A percentile compares a stretch with the other conserved stretches of the same genome.
These are phyloP conservation scores for Hypotaenidia okinawae DNA, from an alignment of 2,797 vertebrate genomes.

Conservation along the genomic window DNA sequence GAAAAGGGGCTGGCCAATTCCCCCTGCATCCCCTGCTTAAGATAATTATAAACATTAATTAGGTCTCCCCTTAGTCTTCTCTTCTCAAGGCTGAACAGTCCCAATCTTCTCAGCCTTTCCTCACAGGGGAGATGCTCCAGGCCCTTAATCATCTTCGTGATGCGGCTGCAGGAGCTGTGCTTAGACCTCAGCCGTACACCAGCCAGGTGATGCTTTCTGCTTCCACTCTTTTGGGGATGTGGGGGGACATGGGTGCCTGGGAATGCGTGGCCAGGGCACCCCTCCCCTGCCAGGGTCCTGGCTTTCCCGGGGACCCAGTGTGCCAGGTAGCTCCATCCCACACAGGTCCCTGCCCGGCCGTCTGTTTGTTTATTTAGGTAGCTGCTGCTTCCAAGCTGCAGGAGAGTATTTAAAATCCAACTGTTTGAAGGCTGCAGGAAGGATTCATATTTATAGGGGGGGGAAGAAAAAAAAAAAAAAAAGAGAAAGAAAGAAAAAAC, in stretches of 20 bases:
- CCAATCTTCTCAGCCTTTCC: too few species aligned
- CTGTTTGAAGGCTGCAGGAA: neutral
- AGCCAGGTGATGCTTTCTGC: rapidly evolving
- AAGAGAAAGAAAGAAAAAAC: neutral
- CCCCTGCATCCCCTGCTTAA: too few species aligned
- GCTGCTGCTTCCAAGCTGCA: neutral
- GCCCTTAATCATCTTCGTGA: too few species aligned
- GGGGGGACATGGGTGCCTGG: rapidly evolving
- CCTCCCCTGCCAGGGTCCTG: neutral
- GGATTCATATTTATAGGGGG: neutral
- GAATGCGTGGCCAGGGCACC: rapidly evolving
- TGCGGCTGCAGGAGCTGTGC: neutral
- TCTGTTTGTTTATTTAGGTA: neutral
- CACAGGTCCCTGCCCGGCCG: rapidly evolving
- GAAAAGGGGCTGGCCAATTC: too few species aligned
- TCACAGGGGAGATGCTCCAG: too few species aligned
- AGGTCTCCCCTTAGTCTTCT: too few species aligned
- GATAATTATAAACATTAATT: too few species aligned
- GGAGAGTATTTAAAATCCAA: neutral
- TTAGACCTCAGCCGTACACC: neutral
- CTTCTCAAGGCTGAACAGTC: too few species aligned
- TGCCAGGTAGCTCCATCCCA: neutral
- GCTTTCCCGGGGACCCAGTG: rapidly evolving
- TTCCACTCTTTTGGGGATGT: neutral
- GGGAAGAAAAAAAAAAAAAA: too few species aligned